A percentile compares a stretch with the other conserved stretches of the same genome.
Evolutionary conservation across 2,113 vertebrate species (phyloP).

Genomic region (Phrynocephalus versicolor): DNA sequence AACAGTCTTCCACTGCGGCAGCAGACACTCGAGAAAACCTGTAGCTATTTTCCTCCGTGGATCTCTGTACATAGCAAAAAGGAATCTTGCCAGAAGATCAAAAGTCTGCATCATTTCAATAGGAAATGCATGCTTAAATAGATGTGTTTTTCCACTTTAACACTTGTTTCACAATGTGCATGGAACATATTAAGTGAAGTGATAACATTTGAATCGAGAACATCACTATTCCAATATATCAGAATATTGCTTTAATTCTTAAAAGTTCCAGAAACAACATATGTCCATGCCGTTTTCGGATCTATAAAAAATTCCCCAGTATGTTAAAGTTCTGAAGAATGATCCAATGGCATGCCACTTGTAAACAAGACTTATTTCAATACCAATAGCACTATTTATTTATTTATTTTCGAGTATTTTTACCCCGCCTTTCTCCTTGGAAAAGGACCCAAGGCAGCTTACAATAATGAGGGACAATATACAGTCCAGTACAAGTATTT

Average conservation of each 20-base stretch:
- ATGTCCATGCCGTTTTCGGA: neutral
- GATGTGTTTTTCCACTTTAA: too few relatives aligned
- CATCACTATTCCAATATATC: neutral
- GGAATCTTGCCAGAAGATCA: too few relatives aligned
- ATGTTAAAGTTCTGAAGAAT: neutral
- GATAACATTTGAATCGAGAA: neutral
- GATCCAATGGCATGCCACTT: neutral
- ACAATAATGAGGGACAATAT: too few relatives aligned
- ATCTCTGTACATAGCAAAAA: too few relatives aligned
- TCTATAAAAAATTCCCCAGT: neutral
- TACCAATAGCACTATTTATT: neutral
- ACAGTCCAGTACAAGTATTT: too few relatives aligned
- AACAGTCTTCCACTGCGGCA: too few relatives aligned
- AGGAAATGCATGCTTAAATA: neutral
- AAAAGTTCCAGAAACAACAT: neutral
- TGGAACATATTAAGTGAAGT: neutral
- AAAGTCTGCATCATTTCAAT: neutral
- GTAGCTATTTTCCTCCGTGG: too few relatives aligned
- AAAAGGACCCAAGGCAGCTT: too few relatives aligned
- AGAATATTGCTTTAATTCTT: neutral
- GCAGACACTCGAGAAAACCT: too few relatives aligned
- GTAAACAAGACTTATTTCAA: conserved; percentile 1
- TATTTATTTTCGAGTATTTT: too few relatives aligned
- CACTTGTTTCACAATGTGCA: neutral
- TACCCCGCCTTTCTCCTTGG: too few relatives aligned